Evolutionary conservation across 2,113 vertebrate genomes (phyloP), one percentile per base, ranked within the genome.

Genomic region (Datnioides undecimradiatus): DNA sequence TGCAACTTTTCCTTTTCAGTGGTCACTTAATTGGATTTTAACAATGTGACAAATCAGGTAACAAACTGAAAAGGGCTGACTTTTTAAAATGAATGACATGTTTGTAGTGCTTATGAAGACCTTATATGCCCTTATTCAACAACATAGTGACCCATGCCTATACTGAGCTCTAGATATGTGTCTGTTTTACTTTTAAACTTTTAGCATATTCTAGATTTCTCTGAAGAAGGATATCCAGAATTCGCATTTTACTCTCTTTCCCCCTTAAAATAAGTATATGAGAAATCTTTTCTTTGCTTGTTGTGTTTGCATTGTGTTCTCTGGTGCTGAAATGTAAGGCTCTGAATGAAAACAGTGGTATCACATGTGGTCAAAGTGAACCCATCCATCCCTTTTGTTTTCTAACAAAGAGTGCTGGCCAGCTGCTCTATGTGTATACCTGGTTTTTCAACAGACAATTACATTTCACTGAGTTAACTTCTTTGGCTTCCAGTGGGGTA

Each of bases 241-340:
- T 90, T 91, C 77, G 86, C 86, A 89, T 88, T 84, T 92, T 91
- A 93, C 83, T 91, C 84, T 89, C 82, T 87, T 82, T 90, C 82
- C 87, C 90, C 87, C 76, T 85, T 90, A 92, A 90, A 93, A 92
- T 91, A 91, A 93, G 92, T 89, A 92, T 91, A 87, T 89, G 89
- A 93, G 88, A 91, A 91, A 87, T 93, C 88, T 92, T 93, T 89
- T 90, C 88, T 93, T 91, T 93, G 91, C 91, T 84, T 92, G 90
- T 88, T 85, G 88, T 92, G 90, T 87, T 90, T 88, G 82, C 84
- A 75, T 78, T 91, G 79, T 90, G 80, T 83, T 86, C 55, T 88
- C 65, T 75, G 64, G 73, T 40, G 67, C 77, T 76, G 89, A 89
- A 91, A 91, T 87, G 87, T 85, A 87, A 90, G 75, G 73, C 76